phyloP scores from a whole-genome alignment of 2,113 vertebrate genomes.

The Camelus bactrianus region DNA sequence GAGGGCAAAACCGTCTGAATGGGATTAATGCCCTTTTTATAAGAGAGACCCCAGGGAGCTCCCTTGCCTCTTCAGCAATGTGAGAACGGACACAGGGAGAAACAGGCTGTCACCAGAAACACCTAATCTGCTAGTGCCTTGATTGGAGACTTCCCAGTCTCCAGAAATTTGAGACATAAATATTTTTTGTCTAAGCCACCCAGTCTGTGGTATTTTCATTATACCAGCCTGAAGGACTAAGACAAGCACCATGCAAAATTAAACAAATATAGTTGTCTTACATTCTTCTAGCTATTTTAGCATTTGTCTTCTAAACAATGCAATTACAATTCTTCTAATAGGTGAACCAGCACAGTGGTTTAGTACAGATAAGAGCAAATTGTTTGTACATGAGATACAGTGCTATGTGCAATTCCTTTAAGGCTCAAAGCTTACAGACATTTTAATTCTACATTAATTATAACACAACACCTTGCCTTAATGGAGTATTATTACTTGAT shows the following conservation, averaged over 20 bases:
- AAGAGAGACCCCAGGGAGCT: background rate
- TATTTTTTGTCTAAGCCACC: background rate
- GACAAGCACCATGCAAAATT: background rate
- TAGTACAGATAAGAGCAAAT: background rate
- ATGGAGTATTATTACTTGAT: background rate
- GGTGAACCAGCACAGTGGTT: background rate
- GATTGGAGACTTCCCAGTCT: background rate
- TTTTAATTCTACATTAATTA: constrained; percentile 29
- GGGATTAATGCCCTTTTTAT: background rate
- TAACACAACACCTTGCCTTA: constrained; percentile 25
- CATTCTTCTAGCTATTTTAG: background rate
- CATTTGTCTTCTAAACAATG: constrained; percentile 14
- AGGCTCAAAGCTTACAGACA: background rate
- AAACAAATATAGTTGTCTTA: constrained; percentile 9
- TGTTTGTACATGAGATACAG: background rate
- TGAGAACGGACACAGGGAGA: background rate
- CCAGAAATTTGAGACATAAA: background rate
- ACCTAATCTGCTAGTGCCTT: background rate
- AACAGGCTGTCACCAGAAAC: background rate
- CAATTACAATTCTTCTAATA: background rate
- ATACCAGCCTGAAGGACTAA: background rate
- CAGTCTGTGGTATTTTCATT: background rate
- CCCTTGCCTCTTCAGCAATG: background rate
- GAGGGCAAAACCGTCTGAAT: background rate
- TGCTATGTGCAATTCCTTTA: background rate